Percentiles rank a stretch among this genome's conserved stretches.
These are phyloP conservation scores for Rhabdomys dilectus DNA, from an alignment of 2,113 vertebrate species.

Conservation along the genomic window DNA sequence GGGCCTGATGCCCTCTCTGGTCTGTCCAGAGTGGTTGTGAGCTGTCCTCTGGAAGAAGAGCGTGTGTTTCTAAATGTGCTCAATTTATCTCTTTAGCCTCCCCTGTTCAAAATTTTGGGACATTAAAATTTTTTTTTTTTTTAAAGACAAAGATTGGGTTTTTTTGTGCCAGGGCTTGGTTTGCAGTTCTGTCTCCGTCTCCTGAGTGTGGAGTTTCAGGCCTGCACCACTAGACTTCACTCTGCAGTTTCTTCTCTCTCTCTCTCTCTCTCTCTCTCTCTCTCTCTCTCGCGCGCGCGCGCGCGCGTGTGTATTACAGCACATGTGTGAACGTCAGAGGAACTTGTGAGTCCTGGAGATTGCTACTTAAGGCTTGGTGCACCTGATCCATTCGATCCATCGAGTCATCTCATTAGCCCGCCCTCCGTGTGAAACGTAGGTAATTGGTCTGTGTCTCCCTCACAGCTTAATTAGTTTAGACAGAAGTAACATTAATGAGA, in stretches of 20 bases:
- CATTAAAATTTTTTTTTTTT: not conserved
- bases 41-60: not conserved
- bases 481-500: slow-evolving; percentile 19
- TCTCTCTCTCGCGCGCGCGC: no score
- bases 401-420: not conserved
- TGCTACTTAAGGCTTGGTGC: not conserved
- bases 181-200: not conserved
- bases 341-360: not conserved
- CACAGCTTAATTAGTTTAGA: slow-evolving; percentile 29
- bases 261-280: no score
- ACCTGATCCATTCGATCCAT: not conserved
- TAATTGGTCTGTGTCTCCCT: not conserved
- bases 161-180: not conserved
- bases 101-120: not conserved
- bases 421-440: not conserved
- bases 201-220: not conserved
- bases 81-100: not conserved
- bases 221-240: not conserved
- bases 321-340: not conserved
- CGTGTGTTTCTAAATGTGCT: not conserved
- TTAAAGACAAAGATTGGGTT: not conserved
- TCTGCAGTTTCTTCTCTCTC: not conserved
- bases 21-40: not conserved
- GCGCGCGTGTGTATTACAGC: not conserved
- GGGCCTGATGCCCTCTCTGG: not conserved